Evolutionary conservation across 2,888 invertebrate genomes (phyloP), one percentile per base, ranked within the genome.

Genomic region (Lepeophtheirus nordmannii): DNA sequence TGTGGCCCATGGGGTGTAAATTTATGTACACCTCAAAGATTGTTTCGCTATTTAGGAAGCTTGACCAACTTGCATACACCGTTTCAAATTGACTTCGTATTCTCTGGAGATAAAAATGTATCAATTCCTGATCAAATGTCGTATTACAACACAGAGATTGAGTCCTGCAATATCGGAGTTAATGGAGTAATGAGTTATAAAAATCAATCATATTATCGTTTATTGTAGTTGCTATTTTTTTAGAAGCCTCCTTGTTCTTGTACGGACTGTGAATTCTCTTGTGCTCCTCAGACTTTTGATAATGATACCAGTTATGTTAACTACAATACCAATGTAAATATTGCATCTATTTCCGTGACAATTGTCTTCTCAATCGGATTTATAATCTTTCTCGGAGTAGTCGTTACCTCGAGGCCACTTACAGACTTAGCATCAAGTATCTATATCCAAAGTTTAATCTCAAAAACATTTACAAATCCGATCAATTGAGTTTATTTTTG

Each of bases 1-100:
- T 93, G 94, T 74, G 90, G 90, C 0, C 73, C 75, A 1, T 83
- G 82, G 77, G 83, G 83, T 1, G 82, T 86, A 0, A 78, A 81
- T 20, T 79, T 82, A 69, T 97, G 96, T 74, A 81, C 77, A 10
- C 77, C 83, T 0, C 72, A 78, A 71, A 75, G 79, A 78, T 78
- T 72, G 67, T 73, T 71, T 68, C 69, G 71, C 62, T 73, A 71
- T 61, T 71, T 74, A 73, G 73, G 73, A 17, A 69, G 70, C n/a
- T 70, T 70, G 12, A 67, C 68, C 40, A 72, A 71, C 61, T 71
- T 71, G 59, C 72, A 71, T 69, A 56, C 72, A 71, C 87, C 88
- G 56, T 87, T 88, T 77, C 82, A 85, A 78, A 86, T 88, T 68
- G 84, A 81, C 70, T 89, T 87, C 72, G 74, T 80, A 39, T 71